Percentiles rank a stretch among this genome's conserved stretches.
phyloP scores from a whole-genome alignment of 2,888 invertebrate genomes.

The Lathronympha strigana region DNA sequence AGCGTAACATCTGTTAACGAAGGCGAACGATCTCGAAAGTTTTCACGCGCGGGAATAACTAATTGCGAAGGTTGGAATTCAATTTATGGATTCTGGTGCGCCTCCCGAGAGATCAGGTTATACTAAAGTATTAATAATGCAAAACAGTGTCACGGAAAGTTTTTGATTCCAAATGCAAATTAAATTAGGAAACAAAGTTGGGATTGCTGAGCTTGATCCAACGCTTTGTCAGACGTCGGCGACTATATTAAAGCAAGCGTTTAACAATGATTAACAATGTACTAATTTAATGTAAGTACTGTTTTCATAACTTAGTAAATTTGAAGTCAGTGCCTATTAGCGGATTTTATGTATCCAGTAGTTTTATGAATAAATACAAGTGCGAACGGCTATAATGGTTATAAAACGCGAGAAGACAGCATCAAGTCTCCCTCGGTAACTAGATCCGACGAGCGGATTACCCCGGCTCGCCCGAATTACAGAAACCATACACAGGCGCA shows the following conservation, averaged over 20 bases:
- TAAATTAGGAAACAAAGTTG: slow-evolving; percentile 81
- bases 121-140: slow-evolving; percentile 83
- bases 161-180: slow-evolving; percentile 83
- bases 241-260: slow-evolving; percentile 64
- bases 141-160: slow-evolving; percentile 84
- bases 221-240: slow-evolving; percentile 67
- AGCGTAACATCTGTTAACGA: slow-evolving; percentile 85
- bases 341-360: neutral
- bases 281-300: slow-evolving; percentile 5
- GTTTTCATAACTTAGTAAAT: slow-evolving; percentile 5
- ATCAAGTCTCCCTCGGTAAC: slow-evolving; percentile 69
- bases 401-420: slow-evolving; percentile 63
- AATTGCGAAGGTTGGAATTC: slow-evolving; percentile 84
- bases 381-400: slow-evolving; percentile 45
- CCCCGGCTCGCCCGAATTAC: slow-evolving; percentile 77
- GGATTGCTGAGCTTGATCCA: slow-evolving; percentile 69
- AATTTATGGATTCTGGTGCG: slow-evolving; percentile 83
- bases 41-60: slow-evolving; percentile 85
- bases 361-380: slow-evolving; percentile 31
- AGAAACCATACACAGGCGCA: slow-evolving; percentile 78
- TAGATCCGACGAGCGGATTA: slow-evolving; percentile 78
- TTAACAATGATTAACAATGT: slow-evolving; percentile 57
- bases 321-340: neutral
- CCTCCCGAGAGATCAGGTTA: slow-evolving; percentile 81
- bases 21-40: slow-evolving; percentile 84